A percentile compares a stretch with the other conserved stretches of the same genome.
Conservation (phyloP, 1,140 invertebrate species). For the Subanguina moxae region DNA sequence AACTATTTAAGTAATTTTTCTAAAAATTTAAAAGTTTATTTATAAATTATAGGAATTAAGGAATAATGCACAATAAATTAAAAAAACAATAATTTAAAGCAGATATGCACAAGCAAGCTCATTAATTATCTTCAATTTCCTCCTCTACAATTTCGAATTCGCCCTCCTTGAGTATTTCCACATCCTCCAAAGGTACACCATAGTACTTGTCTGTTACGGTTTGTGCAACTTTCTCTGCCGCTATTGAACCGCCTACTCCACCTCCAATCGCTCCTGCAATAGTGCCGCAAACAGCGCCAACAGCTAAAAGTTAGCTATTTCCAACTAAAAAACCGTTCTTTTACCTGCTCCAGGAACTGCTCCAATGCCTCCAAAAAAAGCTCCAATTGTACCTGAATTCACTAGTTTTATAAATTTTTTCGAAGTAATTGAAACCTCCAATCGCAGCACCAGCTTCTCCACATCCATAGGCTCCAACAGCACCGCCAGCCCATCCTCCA, state of each 20-base stretch:
- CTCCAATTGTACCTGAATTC: not conserved
- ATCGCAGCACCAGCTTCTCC: not conserved
- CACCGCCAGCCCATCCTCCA: not conserved
- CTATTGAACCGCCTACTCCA: not conserved
- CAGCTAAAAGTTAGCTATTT: not conserved
- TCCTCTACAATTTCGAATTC: not conserved
- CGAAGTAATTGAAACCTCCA: not conserved
- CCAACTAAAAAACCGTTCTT: too few species aligned
- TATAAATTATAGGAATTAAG: too few species aligned
- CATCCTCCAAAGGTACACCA: not conserved
- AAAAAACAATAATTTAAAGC: too few species aligned
- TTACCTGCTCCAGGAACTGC: slow-evolving; percentile 3
- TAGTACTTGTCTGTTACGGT: not conserved
- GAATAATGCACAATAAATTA: too few species aligned
- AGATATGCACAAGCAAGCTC: too few species aligned
- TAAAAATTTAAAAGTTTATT: too few species aligned
- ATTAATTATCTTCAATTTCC: not conserved
- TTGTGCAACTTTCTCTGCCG: not conserved
- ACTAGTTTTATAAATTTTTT: not conserved
- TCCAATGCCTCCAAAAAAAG: slow-evolving; percentile 1
- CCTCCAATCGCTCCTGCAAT: not conserved
- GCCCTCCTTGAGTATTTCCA: not conserved
- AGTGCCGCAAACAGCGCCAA: not conserved
- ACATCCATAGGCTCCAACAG: not conserved
- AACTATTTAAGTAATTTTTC: too few species aligned